Percentiles rank a stretch among this genome's conserved stretches.
These are phyloP conservation scores for Shinisaurus crocodilurus DNA, from an alignment of 2,113 vertebrate genomes.

Conservation along the genomic window DNA sequence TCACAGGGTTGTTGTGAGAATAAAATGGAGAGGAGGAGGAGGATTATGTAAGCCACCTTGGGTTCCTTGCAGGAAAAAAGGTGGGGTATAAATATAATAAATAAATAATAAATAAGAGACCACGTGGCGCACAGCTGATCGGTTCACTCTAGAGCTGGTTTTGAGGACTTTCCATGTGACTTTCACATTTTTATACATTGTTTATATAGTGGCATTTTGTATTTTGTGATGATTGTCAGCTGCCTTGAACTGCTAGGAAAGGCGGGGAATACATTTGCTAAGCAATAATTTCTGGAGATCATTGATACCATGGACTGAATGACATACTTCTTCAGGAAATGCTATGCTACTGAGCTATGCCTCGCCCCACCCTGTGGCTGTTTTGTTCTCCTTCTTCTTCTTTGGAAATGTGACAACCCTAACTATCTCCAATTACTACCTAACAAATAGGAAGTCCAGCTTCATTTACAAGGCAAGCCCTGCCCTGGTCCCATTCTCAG, in stretches of 20 bases:
- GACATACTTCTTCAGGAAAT: background rate
- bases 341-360: background rate
- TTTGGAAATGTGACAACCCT: background rate
- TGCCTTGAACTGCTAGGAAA: background rate
- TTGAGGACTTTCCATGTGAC: too few relatives aligned
- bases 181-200: background rate
- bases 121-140: too few relatives aligned
- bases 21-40: too few relatives aligned
- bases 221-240: background rate
- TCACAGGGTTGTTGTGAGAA: too few relatives aligned
- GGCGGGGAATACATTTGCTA: background rate
- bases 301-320: background rate
- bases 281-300: background rate
- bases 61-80: too few relatives aligned
- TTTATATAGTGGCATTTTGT: background rate
- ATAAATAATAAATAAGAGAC: too few relatives aligned
- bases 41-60: too few relatives aligned
- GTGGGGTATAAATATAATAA: too few relatives aligned
- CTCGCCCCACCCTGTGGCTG: background rate
- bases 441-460: slow-evolving; percentile 7
- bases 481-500: background rate
- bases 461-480: background rate
- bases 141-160: too few relatives aligned
- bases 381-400: background rate
- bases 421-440: background rate